Evolutionary conservation across 2,113 vertebrate genomes (phyloP).

Genomic region (Lota lota): DNA sequence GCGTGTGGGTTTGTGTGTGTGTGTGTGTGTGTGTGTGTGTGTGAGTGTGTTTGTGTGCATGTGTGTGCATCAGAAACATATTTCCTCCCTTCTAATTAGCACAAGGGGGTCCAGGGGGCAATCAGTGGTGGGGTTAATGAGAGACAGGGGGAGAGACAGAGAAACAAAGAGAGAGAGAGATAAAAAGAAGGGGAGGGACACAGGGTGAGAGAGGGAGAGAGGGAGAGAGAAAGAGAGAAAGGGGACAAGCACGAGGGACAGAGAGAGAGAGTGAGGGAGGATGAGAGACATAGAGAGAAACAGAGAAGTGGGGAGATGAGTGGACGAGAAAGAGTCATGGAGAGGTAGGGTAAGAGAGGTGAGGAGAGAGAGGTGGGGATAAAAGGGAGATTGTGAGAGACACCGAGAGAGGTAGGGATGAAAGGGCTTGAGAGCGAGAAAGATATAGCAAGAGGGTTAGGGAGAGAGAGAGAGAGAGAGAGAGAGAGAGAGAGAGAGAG

Average conservation of each 20-base stretch:
- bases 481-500: no score
- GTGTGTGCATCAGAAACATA: constrained; percentile 63
- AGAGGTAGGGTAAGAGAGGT: constrained; percentile 16
- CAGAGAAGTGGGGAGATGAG: no score
- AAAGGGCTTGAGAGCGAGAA: no score
- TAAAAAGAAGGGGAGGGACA: no score
- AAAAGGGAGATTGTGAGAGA: no score
- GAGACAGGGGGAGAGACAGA: constrained; percentile 29
- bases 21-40: constrained; percentile 34
- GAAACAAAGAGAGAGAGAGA: constrained; percentile 7
- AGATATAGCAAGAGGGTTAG: no score
- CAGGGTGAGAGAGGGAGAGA: constrained; percentile 24
- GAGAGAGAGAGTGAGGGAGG: no score
- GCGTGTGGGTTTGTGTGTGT: constrained; percentile 9
- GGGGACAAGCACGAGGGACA: no score
- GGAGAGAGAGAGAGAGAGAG: no score
- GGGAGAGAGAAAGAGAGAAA: neutral
- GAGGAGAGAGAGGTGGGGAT: constrained; percentile 12
- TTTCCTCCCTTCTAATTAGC: constrained; percentile 73
- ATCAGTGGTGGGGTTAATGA: constrained; percentile 75
- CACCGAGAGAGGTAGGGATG: no score
- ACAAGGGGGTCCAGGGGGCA: constrained; percentile 70
- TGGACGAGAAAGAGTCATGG: constrained; percentile 40
- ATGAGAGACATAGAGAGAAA: no score
- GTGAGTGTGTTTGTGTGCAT: constrained; percentile 48